Base-by-base conservation (phyloP, 1,140 invertebrate species). In the Popillia japonica region DNA sequence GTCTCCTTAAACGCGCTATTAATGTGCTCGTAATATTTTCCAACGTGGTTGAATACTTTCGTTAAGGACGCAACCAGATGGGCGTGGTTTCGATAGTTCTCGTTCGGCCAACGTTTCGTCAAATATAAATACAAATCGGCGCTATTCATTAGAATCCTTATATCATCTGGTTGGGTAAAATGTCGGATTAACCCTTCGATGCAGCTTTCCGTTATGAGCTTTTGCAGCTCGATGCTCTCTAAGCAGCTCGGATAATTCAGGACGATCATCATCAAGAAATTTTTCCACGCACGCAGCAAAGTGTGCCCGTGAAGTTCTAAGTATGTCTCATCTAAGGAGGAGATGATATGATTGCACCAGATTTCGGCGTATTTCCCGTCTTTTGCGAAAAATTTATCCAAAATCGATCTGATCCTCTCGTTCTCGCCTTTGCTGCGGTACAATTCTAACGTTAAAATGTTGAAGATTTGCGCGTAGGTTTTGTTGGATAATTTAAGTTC, bases 391-490 rank as follows among this genome's bases (percentile, higher is more conserved):
- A 72, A 59, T 20, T 55, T 41, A n/a, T 75, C 34, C 11, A 75
- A 23, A 20, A 44, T 44, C 8, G 6, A 27, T 7, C 41, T 59
- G 34, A 68, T 75, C 20, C 40, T 76, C 8, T 75, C 74, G n/a
- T 72, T 75, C 2, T n/a, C 40, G 27, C 40, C 72, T 74, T 78
- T 78, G 23, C 22, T 44, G 23, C 23, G 23, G 27, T 55, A 40
- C 55, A 78, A 76, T 76, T 78, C 78, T 3, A 75, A 27, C 9
- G 48, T 44, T n/a, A 78, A 10, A 14, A 78, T 78, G 14, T 76
- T 72, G 6, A 78, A 68, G 20, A 76, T 75, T 59, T 75, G 59
- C 22, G 48, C 14, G 20, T 64, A 68, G 9, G 40, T 75, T 22
- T 23, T 27, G 27, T 55, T 75, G 7, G 72, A 11, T 17, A 27